Evolutionary conservation across 53 echinoderm and acorn worm genomes (phyloP).

Genomic region (Holothuria leucospilota): DNA sequence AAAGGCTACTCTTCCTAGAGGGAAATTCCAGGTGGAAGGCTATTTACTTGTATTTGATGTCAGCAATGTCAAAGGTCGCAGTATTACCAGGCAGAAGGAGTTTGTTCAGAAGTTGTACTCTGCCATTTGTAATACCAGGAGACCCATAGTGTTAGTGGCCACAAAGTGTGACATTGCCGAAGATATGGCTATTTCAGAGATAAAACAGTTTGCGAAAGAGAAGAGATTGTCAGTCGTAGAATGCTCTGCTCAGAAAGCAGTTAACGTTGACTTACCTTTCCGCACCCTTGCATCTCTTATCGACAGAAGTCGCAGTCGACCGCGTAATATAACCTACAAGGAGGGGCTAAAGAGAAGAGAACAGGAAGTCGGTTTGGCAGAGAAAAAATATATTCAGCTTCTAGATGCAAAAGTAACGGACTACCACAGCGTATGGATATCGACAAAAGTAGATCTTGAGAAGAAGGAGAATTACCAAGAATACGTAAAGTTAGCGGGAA

Average conservation of each 20-base stretch:
- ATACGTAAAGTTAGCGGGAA: conserved; percentile 72
- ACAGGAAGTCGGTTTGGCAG: conserved; percentile 57
- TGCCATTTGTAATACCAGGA: conserved; percentile 66
- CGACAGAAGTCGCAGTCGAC: conserved; percentile 63
- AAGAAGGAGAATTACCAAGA: conserved; percentile 61
- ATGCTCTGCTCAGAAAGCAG: conserved; percentile 79
- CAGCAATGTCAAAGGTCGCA: conserved; percentile 44
- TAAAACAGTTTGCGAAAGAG: conserved; percentile 41
- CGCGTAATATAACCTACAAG: conserved; percentile 66
- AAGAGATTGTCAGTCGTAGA: conserved; percentile 65
- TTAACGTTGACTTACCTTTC: conserved; percentile 89
- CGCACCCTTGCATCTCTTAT: conserved; percentile 72
- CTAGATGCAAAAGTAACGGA: conserved; percentile 65
- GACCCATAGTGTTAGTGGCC: conserved; percentile 75
- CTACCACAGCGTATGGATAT: conserved; percentile 83
- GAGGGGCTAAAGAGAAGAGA: conserved; percentile 68
- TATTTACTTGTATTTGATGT: conserved; percentile 86
- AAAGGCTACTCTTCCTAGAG: conserved; percentile 69
- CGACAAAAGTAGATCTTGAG: conserved; percentile 69
- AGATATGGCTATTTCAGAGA: conserved; percentile 40
- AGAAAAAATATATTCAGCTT: conserved; percentile 66
- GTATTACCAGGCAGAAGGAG: conserved; percentile 62
- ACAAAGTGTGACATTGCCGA: conserved; percentile 83
- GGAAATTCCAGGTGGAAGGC: conserved; percentile 87
- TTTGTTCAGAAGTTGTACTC: conserved; percentile 62